Base-by-base conservation (phyloP, 2,113 vertebrate genomes). In the Tylochromis polylepis region DNA sequence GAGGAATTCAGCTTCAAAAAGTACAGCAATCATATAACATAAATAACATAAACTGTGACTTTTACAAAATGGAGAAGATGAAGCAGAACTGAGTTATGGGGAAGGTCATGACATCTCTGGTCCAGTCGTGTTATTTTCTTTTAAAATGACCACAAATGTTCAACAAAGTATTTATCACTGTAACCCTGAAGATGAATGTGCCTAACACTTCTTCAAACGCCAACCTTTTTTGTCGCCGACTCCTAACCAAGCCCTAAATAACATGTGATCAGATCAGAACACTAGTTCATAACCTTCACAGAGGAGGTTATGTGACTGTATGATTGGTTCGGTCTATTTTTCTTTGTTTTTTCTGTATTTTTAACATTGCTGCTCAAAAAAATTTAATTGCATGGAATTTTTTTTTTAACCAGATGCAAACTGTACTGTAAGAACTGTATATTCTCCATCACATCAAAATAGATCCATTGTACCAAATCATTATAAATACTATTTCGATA, bases 271-370 rank as follows among this genome's bases (percentile, higher is more conserved):
- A 51, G 70, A 77, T 5, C 70, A 12, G 70, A 51, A 11, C 22
- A 49, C 67, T 3, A 14, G 46, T 49, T 75, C 7, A 18, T 72
- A 8, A 20, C 8, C 18, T 10, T 46, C 70, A 75, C 67, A 46
- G 2, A 75, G 9, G 41, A 29, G 67, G 5, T 11, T 29, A 49
- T 29, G 41, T 18, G 5, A 49, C 3, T 2, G 2, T 11, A 49
- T 18, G 24, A 75, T 20, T 75, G 70, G 43, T 20, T 49, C 0
- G 0, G 43, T 0, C 41, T 6, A 10, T 20, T 6, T 49, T 49
- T 75, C n/a, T n/a, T 75, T 75, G 7, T 18, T 51, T 51, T 34
- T 16, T 51, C 7, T 51, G n/a, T 38, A 11, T 11, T 29, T 46
- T 20, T 51, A 51, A 29, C 70, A 51, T 27, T 2, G 31, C 16